Percentiles rank a stretch among this genome's conserved stretches.
Conservation (phyloP, 2,888 invertebrate genomes). For the Dastarcus helophoroides region DNA sequence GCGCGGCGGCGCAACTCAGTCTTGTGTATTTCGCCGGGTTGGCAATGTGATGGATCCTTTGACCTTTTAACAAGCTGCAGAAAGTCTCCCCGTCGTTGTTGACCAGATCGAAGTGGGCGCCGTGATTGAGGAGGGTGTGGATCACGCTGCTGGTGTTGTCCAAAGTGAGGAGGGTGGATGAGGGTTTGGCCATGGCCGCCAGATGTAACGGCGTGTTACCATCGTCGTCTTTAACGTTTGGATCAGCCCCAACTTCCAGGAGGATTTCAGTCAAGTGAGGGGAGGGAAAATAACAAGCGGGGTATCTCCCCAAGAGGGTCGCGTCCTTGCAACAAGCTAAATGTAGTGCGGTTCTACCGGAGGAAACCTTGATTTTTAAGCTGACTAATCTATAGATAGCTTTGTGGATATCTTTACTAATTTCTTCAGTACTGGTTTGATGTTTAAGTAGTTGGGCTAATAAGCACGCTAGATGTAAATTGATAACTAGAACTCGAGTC, state of each 20-base stretch:
- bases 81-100: conserved; percentile 70
- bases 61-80: conserved; percentile 52
- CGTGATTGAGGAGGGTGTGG: conserved; percentile 59
- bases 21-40: conserved; percentile 69
- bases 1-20: conserved; percentile 78
- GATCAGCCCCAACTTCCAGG: conserved; percentile 54
- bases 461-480: conserved; percentile 71
- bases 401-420: conserved; percentile 51
- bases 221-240: conserved; percentile 65
- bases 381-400: conserved; percentile 69
- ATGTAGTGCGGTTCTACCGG: conserved; percentile 64
- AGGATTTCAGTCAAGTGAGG: conserved; percentile 50
- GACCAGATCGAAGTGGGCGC: conserved; percentile 76
- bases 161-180: conserved; percentile 56
- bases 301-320: conserved; percentile 54
- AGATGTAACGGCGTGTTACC: conserved; percentile 85
- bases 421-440: conserved; percentile 26
- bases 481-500: conserved; percentile 75
- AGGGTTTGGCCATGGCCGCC: conserved; percentile 61
- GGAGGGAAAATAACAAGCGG: conserved; percentile 60
- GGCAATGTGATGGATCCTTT: conserved; percentile 52
- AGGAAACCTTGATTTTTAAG: conserved; percentile 48
- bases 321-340: conserved; percentile 74
- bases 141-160: conserved; percentile 62
- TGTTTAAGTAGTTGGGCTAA: conserved; percentile 53